Percentiles rank a stretch among this genome's conserved stretches.
Conservation (phyloP, 2,797 vertebrate species). For the Acanthurus lineatus region DNA sequence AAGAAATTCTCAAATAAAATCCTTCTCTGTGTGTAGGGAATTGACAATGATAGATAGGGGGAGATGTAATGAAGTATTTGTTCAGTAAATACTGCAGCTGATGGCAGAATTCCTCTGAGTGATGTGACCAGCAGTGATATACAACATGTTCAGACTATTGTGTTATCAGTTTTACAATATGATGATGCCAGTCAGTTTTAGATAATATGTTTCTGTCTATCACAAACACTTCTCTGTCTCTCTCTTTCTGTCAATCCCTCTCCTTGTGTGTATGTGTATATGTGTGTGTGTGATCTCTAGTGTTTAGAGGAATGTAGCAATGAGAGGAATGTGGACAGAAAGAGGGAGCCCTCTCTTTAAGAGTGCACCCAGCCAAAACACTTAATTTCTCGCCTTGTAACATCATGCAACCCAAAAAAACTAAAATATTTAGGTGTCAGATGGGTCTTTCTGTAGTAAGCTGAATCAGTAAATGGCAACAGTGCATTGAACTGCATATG, state of each 20-base stretch:
- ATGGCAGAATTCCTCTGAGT: conserved; percentile 52
- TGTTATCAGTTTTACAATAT: conserved; percentile 38
- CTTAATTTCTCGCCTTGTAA: neutral
- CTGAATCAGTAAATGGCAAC: neutral
- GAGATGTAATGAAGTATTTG: conserved; percentile 47
- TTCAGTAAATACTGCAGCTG: conserved; percentile 55
- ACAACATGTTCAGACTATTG: conserved; percentile 24
- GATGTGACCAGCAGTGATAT: conserved; percentile 15
- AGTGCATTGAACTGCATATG: neutral
- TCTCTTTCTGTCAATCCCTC: neutral
- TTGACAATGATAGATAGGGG: conserved; percentile 42
- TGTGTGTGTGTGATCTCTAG: conserved; percentile 29
- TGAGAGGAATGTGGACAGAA: conserved; percentile 77
- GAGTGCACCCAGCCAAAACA: conserved; percentile 48
- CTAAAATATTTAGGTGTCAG: too few relatives aligned
- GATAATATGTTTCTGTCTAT: conserved; percentile 11
- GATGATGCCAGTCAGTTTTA: conserved; percentile 4
- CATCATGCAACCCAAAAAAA: neutral
- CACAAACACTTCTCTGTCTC: conserved; percentile 12
- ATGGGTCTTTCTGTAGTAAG: neutral
- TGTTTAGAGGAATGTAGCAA: conserved; percentile 72
- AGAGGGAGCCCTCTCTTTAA: conserved; percentile 58
- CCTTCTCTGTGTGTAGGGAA: conserved; percentile 8
- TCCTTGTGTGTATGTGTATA: neutral
- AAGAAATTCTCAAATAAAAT: conserved; percentile 17